Conservation (phyloP, 2,113 vertebrate species). For the Alectura lathami region DNA sequence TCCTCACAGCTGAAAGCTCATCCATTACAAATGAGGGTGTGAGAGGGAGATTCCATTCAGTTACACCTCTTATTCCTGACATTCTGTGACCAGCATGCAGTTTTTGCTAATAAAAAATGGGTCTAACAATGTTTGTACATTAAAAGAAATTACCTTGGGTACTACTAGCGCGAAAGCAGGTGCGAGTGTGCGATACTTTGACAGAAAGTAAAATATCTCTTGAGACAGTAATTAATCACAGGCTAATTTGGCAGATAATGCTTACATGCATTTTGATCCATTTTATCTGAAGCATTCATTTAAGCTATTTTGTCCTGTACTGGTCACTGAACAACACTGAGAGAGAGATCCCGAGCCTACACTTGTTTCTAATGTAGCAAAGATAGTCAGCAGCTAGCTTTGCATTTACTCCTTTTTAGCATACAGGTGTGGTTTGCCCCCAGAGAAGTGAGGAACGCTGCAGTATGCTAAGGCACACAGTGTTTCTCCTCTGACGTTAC, state of each 20-base stretch:
- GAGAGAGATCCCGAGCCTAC: not conserved
- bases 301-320: not conserved
- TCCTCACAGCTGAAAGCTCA: not conserved
- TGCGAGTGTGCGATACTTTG: not conserved
- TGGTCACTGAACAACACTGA: not conserved
- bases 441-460: not conserved
- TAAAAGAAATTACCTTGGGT: not conserved
- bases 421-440: not conserved
- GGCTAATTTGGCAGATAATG: not conserved
- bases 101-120: not conserved
- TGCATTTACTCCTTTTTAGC: not conserved
- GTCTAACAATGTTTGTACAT: not conserved
- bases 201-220: not conserved
- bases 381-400: not conserved
- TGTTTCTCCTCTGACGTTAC: not conserved
- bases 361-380: not conserved
- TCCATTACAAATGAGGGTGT: not conserved
- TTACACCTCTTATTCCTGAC: not conserved
- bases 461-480: rapidly evolving
- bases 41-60: not conserved
- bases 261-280: not conserved
- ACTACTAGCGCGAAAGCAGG: not conserved
- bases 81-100: not conserved
- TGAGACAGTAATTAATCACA: not conserved
- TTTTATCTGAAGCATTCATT: not conserved